phyloP scores from a whole-genome alignment of 2,888 invertebrate genomes.

The Thecophora atra region DNA sequence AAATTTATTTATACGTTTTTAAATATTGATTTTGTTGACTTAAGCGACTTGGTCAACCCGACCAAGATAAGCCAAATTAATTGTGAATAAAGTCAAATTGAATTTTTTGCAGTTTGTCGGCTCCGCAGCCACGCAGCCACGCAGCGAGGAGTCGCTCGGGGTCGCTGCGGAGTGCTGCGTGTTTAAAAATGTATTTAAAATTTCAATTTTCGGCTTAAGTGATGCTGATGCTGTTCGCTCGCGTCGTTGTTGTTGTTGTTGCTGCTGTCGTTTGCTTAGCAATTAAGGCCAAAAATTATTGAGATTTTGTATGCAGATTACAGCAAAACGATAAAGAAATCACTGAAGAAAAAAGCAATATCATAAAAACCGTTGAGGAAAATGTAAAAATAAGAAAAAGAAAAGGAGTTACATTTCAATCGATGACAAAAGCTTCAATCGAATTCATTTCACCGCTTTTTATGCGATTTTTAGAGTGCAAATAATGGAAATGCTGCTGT shows the following conservation, averaged over 20 bases:
- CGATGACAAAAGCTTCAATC: no score
- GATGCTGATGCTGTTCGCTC: not conserved
- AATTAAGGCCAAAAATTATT: constrained; percentile 10
- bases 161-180: not conserved
- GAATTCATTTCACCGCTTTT: no score
- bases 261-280: not conserved
- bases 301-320: not conserved
- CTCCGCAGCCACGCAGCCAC: not conserved
- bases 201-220: not conserved
- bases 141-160: not conserved
- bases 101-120: constrained; percentile 39
- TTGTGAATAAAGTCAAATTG: constrained; percentile 58
- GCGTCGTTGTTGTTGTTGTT: not conserved
- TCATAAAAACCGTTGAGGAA: not conserved
- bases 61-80: constrained; percentile 59
- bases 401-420: no score
- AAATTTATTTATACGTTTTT: constrained; percentile 64
- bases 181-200: not conserved
- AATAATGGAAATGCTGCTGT: no score
- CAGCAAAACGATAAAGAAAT: not conserved
- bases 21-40: constrained; percentile 66
- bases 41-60: constrained; percentile 54
- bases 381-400: not conserved
- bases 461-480: no score
- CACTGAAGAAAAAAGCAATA: not conserved